phyloP scores from a whole-genome alignment of 35 echinoderm and acorn worm genomes.

The Stichopus chloronotus region DNA sequence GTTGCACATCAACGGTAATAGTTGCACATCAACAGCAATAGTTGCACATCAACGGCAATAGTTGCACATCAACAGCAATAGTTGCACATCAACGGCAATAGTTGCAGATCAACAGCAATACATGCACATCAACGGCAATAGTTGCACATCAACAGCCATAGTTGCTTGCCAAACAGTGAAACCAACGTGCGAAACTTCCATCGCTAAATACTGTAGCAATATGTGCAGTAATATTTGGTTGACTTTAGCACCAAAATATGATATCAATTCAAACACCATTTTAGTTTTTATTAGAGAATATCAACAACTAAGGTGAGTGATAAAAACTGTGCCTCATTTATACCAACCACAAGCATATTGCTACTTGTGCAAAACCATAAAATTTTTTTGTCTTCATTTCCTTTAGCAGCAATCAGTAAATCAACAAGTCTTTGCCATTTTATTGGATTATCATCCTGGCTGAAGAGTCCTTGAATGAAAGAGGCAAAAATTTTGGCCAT shows the following conservation, averaged over 20 bases:
- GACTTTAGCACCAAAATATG: not conserved
- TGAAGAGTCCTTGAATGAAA: not conserved
- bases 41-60: no score
- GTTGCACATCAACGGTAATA: no score
- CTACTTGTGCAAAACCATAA: not conserved
- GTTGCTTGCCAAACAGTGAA: no score
- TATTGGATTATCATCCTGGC: not conserved
- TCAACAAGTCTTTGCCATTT: not conserved
- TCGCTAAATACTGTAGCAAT: no score
- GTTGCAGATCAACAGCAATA: no score
- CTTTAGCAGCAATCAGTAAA: not conserved
- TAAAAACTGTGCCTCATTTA: not conserved
- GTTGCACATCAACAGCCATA: no score
- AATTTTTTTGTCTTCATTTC: not conserved
- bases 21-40: no score
- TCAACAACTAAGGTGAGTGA: not conserved
- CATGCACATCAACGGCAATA: no score
- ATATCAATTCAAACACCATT: not conserved
- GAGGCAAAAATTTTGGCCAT: not conserved
- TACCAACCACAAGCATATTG: not conserved
- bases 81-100: no score
- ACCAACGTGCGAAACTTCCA: no score
- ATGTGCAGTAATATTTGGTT: no score
- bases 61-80: no score
- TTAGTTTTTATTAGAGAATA: not conserved